Conservation (phyloP, 2,888 invertebrate species). For the Conomelus anceps region DNA sequence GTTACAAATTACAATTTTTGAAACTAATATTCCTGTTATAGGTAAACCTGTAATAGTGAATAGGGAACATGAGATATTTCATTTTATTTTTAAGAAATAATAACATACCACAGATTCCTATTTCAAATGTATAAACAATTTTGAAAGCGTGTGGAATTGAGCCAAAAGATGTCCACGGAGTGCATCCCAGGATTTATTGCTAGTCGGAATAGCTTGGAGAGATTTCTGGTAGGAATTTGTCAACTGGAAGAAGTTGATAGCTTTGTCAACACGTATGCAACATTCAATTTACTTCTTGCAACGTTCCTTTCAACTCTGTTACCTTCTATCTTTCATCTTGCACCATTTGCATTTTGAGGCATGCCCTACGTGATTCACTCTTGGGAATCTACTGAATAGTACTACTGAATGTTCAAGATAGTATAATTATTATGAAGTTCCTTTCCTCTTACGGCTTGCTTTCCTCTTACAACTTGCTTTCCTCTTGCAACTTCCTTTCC, state of each 20-base stretch:
- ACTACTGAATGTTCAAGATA: too few relatives aligned
- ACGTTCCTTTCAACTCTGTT: not conserved
- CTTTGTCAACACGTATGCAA: not conserved
- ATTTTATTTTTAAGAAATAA: not conserved
- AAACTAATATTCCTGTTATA: too few relatives aligned
- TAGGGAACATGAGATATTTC: not conserved
- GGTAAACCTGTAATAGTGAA: not conserved
- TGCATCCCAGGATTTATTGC: not conserved
- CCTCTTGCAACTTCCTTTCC: too few relatives aligned
- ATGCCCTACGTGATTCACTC: too few relatives aligned
- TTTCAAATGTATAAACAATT: not conserved
- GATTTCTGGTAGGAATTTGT: not conserved
- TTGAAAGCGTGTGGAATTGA: not conserved
- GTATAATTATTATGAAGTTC: too few relatives aligned
- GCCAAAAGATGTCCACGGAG: not conserved
- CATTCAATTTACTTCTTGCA: not conserved
- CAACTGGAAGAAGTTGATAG: not conserved
- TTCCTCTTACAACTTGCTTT: too few relatives aligned
- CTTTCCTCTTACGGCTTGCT: too few relatives aligned
- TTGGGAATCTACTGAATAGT: too few relatives aligned
- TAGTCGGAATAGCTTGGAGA: not conserved
- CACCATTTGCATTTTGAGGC: not conserved
- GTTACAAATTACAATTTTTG: not conserved
- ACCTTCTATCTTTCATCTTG: not conserved
- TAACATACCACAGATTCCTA: not conserved